These are phyloP conservation scores for Gryllus longicercus DNA, from an alignment of 2,888 invertebrate species.

Conservation along the genomic window DNA sequence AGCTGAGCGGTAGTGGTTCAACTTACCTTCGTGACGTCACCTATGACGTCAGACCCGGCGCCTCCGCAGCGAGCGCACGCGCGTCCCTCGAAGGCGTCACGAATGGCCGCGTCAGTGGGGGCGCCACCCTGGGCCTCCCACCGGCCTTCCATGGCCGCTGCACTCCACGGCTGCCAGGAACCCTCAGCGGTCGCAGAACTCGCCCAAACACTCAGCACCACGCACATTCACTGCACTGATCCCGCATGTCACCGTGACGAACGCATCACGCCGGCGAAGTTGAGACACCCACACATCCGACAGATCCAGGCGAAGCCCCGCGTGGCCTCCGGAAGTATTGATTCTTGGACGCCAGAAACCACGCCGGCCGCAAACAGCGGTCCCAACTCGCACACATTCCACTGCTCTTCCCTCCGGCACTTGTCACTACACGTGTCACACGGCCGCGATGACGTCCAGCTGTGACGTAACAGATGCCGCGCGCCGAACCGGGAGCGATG, in stretches of 20 bases:
- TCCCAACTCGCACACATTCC: not conserved
- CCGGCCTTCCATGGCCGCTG: too few relatives aligned
- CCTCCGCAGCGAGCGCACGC: too few relatives aligned
- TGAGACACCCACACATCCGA: too few relatives aligned
- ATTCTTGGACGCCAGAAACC: not conserved
- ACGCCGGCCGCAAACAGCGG: not conserved
- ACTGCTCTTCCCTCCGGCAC: not conserved
- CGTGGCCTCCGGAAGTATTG: not conserved
- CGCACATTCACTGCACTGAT: too few relatives aligned
- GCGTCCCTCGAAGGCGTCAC: too few relatives aligned
- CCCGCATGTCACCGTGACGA: too few relatives aligned
- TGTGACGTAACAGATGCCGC: not conserved
- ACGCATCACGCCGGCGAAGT: too few relatives aligned
- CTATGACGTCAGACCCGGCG: not conserved
- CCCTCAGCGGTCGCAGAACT: too few relatives aligned
- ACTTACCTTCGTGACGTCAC: slow-evolving; percentile 4
- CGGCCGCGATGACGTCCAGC: not conserved
- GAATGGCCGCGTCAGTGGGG: too few relatives aligned
- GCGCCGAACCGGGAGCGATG: not conserved
- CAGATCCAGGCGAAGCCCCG: not conserved
- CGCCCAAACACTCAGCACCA: too few relatives aligned
- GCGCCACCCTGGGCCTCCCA: too few relatives aligned
- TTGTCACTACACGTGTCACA: not conserved
- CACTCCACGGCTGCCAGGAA: too few relatives aligned
- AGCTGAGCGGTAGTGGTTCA: not conserved